Evolutionary conservation across 2,888 invertebrate species (phyloP).

Genomic region (Chloroclysta siterata): DNA sequence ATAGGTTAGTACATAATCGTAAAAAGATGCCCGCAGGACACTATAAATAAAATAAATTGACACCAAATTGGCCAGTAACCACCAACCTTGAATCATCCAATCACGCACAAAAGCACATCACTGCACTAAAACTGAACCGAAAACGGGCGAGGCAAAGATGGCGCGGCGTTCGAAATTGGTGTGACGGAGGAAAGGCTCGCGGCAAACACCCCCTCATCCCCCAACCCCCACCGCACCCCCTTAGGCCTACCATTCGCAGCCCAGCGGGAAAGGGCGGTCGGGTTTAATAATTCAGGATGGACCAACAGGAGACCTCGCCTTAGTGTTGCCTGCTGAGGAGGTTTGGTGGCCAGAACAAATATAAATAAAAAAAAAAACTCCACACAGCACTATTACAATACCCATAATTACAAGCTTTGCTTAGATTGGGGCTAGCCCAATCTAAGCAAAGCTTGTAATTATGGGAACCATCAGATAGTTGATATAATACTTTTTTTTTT

Average conservation of each 20-base stretch:
- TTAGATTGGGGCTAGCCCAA: too few species aligned
- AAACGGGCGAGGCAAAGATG: slow-evolving; percentile 55
- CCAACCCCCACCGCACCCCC: slow-evolving; percentile 14
- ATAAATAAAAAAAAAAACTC: too few species aligned
- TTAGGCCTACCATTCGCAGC: slow-evolving; percentile 61
- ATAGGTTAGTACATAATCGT: too few species aligned
- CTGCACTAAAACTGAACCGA: slow-evolving; percentile 55
- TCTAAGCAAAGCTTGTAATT: too few species aligned
- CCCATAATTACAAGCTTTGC: too few species aligned
- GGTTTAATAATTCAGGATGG: slow-evolving; percentile 74
- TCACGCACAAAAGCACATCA: slow-evolving; percentile 60
- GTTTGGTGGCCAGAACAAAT: not conserved
- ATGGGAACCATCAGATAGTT: too few species aligned
- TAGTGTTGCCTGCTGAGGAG: slow-evolving; percentile 51
- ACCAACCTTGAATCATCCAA: slow-evolving; percentile 37
- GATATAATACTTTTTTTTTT: too few species aligned
- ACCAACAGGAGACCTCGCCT: slow-evolving; percentile 62
- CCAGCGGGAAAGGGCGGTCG: slow-evolving; percentile 80
- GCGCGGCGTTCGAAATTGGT: slow-evolving; percentile 60
- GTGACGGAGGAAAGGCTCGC: slow-evolving; percentile 75
- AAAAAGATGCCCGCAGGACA: not conserved
- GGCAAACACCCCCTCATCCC: slow-evolving; percentile 51
- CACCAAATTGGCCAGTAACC: slow-evolving; percentile 17
- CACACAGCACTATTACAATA: too few species aligned
- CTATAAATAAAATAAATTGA: not conserved